Evolutionary conservation across 2,113 vertebrate genomes (phyloP).

Genomic region (Ahaetulla prasina): DNA sequence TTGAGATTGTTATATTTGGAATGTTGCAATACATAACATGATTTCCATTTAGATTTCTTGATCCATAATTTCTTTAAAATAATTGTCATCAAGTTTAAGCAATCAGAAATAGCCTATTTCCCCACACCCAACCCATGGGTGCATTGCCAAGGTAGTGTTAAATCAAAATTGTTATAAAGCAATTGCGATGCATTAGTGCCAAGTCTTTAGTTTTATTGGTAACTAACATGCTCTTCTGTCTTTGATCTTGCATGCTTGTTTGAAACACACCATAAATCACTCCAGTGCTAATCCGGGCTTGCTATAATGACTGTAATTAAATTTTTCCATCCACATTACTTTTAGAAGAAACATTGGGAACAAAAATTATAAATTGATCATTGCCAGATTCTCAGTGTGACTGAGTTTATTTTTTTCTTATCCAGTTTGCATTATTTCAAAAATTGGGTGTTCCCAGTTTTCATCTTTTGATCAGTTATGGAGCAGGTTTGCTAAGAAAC

Average conservation of each 20-base stretch:
- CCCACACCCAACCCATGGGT: too few relatives aligned
- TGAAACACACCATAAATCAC: slow-evolving; percentile 34
- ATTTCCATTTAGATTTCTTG: not conserved
- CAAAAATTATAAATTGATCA: slow-evolving; percentile 21
- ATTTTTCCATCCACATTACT: slow-evolving; percentile 41
- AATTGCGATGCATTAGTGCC: slow-evolving; percentile 33
- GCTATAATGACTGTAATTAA: slow-evolving; percentile 54
- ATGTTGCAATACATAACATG: not conserved
- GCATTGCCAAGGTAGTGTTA: slow-evolving; percentile 12
- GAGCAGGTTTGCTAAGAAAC: slow-evolving; percentile 17
- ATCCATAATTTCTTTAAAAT: not conserved
- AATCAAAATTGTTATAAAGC: slow-evolving; percentile 4
- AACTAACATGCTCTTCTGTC: slow-evolving; percentile 25
- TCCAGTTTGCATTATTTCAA: slow-evolving; percentile 25
- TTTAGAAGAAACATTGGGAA: slow-evolving; percentile 32
- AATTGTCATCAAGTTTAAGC: not conserved
- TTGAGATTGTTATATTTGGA: not conserved
- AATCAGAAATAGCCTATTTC: not conserved
- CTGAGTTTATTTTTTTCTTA: slow-evolving; percentile 33
- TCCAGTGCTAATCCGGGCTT: slow-evolving; percentile 23
- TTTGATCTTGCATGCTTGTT: slow-evolving; percentile 28
- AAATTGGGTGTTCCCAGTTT: slow-evolving; percentile 27
- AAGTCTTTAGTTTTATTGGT: slow-evolving; percentile 35
- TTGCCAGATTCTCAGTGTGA: slow-evolving; percentile 2
- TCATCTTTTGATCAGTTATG: slow-evolving; percentile 13